Evolutionary conservation across 2,888 invertebrate species (phyloP), one percentile per base, ranked within the genome.

Genomic region (Philereme transversata): DNA sequence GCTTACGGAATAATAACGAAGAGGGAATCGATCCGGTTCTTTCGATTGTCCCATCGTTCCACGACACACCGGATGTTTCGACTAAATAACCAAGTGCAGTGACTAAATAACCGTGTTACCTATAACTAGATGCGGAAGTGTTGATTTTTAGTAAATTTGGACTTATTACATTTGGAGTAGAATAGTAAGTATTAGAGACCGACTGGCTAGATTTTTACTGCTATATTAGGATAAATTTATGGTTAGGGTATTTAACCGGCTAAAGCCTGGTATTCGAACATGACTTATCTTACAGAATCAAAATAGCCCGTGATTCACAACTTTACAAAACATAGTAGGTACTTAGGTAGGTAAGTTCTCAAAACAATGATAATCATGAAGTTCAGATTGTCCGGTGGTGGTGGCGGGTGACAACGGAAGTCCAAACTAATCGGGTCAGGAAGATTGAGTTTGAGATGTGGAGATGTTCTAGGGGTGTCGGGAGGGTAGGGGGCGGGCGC

Each of bases 401-500:
- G 44, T 51, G 59, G 55, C 53, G 64, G 59, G 55, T 55, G 64
- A 65, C 62, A 70, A 71, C 73, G 67, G 67, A 62, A 68, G 70
- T 78, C 76, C 75, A 70, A 77, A 78, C 70, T 79, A 87, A 87
- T 86, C 83, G 79, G 87, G 90, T 88, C 88, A 88, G 78, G 81
- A 82, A 84, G 83, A 85, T 84, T 70, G 76, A 65, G 73, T 72
- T 64, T 64, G 78, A 81, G 84, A 82, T 82, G 74, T 76, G 74
- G 78, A 81, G 84, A 82, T 82, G 74, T 76, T 73, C 70, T 76
- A 78, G 83, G 83, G 80, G 75, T 83, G 77, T 69, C 67, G 75
- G 72, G 74, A 69, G 74, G 69, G 64, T 73, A 71, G 70, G 71
- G 75, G 67, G 72, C 75, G 76, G 76, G 75, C 75, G 72, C 75